phyloP scores from a whole-genome alignment of 1,140 invertebrate species.

The Trichonephila inaurata region DNA sequence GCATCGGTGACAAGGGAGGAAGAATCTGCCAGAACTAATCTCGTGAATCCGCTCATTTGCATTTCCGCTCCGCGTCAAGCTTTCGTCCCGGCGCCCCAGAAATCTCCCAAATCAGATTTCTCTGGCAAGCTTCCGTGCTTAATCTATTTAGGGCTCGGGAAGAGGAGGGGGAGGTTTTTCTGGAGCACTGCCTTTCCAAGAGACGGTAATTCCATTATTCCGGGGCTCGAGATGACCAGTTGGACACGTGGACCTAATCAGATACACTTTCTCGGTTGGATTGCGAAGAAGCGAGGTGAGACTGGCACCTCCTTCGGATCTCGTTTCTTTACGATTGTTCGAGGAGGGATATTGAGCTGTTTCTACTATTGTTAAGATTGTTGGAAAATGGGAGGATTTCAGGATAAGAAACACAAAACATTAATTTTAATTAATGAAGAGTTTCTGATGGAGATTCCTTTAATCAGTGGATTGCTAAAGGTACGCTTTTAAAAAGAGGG shows the following conservation, averaged over 20 bases:
- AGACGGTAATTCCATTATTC: constrained; percentile 53
- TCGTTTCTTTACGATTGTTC: background rate
- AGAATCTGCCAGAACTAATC: too few species aligned
- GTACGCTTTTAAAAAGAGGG: too few species aligned
- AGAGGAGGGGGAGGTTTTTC: constrained; percentile 48
- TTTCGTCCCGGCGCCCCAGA: background rate
- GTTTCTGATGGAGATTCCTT: too few species aligned
- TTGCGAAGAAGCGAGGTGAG: background rate
- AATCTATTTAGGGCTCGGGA: constrained; percentile 46
- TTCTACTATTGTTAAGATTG: too few species aligned
- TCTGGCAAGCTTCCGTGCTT: constrained; percentile 52
- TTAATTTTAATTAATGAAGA: too few species aligned
- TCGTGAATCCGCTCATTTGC: too few species aligned
- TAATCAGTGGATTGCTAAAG: too few species aligned
- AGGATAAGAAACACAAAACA: too few species aligned
- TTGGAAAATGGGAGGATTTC: too few species aligned
- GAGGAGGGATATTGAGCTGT: too few species aligned
- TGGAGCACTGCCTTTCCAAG: constrained; percentile 20
- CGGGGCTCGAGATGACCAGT: constrained; percentile 2
- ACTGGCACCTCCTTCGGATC: background rate
- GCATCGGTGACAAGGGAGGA: too few species aligned
- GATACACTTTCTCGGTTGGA: constrained; percentile 8
- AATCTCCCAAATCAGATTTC: constrained; percentile 57
- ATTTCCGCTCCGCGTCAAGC: background rate
- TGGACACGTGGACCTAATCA: background rate